Percentiles rank a stretch among this genome's conserved stretches.
phyloP scores from a whole-genome alignment of 2,888 invertebrate genomes.

The Strigamia transsilvanica region DNA sequence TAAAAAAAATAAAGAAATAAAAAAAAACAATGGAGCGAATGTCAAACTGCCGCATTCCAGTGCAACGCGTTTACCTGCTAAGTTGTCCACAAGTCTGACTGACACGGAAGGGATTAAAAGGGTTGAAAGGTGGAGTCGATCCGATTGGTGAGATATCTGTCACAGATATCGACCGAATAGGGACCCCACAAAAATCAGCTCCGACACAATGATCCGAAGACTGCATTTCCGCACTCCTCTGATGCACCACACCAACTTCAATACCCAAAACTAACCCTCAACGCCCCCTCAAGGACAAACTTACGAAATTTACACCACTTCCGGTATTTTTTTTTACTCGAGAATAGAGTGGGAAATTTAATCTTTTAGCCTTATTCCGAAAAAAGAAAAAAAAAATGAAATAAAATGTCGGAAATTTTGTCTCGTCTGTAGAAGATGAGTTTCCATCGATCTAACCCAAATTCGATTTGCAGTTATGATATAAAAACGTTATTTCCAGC shows the following conservation, averaged over 20 bases:
- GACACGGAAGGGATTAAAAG: conserved; percentile 39
- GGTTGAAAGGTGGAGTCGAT: conserved; percentile 27
- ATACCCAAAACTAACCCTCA: conserved; percentile 1
- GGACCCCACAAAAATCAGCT: conserved; percentile 34
- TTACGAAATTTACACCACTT: not conserved
- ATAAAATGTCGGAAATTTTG: no score
- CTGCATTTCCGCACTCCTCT: conserved; percentile 41
- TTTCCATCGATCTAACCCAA: no score
- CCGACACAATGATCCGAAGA: not conserved
- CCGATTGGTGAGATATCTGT: conserved; percentile 43
- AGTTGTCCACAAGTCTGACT: conserved; percentile 35
- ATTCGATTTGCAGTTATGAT: no score
- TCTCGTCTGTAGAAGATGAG: no score
- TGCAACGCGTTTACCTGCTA: not conserved
- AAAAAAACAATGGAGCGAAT: not conserved
- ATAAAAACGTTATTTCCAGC: no score
- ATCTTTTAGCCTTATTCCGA: not conserved
- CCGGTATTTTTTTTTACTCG: not conserved
- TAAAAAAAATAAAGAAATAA: not conserved
- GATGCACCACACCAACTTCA: conserved; percentile 35
- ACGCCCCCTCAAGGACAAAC: conserved; percentile 41
- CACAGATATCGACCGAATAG: conserved; percentile 42
- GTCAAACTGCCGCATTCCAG: conserved; percentile 18
- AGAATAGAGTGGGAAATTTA: not conserved
- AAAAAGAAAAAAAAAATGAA: not conserved